Conservation (phyloP, 2,113 vertebrate genomes). For the Jaculus jaculus region DNA sequence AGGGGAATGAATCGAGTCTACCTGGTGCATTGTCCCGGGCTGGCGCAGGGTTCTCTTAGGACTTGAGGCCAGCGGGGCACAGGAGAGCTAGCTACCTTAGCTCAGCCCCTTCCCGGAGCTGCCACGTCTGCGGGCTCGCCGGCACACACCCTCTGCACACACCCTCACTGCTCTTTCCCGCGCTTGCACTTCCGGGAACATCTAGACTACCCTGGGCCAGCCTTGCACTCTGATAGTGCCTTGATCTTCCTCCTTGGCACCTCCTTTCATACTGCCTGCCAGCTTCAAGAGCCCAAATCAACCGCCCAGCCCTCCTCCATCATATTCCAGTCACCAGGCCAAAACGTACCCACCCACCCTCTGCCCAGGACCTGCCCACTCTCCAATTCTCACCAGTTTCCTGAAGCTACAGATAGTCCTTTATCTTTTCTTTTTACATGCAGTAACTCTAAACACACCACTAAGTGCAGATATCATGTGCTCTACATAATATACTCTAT, state of each 20-base stretch:
- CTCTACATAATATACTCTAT: neutral
- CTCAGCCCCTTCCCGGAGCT: constrained; percentile 64
- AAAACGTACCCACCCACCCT: neutral
- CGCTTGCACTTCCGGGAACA: constrained; percentile 61
- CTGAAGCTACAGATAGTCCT: neutral
- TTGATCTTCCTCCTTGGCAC: neutral
- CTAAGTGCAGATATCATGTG: neutral
- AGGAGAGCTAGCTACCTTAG: neutral
- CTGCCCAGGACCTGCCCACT: neutral
- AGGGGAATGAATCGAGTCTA: constrained; percentile 40
- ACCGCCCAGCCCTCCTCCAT: neutral
- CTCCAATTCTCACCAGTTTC: neutral
- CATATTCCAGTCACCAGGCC: neutral
- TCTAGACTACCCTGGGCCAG: neutral
- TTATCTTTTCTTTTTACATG: neutral
- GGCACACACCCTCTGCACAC: constrained; percentile 52
- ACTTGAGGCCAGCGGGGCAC: neutral
- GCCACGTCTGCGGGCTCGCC: constrained; percentile 39
- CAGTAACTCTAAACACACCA: neutral
- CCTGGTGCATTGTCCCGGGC: constrained; percentile 70
- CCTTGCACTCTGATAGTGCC: neutral
- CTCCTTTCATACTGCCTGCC: neutral
- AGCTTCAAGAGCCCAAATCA: neutral
- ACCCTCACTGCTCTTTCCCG: neutral
- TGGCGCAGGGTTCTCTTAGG: constrained; percentile 22